Evolutionary conservation across 2,888 invertebrate species (phyloP).

Genomic region (Amphipyra tragopoginis): DNA sequence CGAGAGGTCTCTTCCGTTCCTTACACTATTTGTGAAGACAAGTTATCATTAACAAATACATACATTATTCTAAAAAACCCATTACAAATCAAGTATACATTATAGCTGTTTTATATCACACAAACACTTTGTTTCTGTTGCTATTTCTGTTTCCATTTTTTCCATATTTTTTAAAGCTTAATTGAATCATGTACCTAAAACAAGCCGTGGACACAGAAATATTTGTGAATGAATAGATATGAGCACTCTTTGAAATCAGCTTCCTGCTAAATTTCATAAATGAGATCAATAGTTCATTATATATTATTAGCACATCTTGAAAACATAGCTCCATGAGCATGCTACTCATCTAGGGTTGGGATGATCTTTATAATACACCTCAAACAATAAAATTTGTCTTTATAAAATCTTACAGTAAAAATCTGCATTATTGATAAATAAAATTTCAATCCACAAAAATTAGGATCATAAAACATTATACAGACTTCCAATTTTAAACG

Average conservation of each 20-base stretch:
- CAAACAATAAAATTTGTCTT: conserved; percentile 64
- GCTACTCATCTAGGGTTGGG: conserved; percentile 56
- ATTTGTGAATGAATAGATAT: conserved; percentile 62
- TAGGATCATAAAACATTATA: conserved; percentile 42
- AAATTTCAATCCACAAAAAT: conserved; percentile 53
- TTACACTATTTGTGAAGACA: conserved; percentile 58
- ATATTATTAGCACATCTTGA: conserved; percentile 63
- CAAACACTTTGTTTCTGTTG: conserved; percentile 62
- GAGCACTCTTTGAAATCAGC: conserved; percentile 57
- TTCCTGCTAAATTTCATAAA: conserved; percentile 65
- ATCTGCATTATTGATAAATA: conserved; percentile 57
- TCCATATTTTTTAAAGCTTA: conserved; percentile 55
- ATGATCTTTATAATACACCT: conserved; percentile 70
- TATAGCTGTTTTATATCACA: conserved; percentile 65
- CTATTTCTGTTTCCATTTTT: conserved; percentile 65
- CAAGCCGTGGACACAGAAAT: conserved; percentile 60
- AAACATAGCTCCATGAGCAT: conserved; percentile 76
- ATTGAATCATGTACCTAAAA: conserved; percentile 35
- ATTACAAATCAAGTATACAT: conserved; percentile 44
- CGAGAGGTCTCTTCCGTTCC: conserved; percentile 16
- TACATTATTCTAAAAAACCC: conserved; percentile 48
- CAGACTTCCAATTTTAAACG: conserved; percentile 49
- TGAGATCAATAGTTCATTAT: conserved; percentile 80
- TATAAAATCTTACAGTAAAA: conserved; percentile 65
- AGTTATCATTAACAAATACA: conserved; percentile 50